phyloP scores from a whole-genome alignment of 1,140 invertebrate genomes.

The Drosophila leontia region DNA sequence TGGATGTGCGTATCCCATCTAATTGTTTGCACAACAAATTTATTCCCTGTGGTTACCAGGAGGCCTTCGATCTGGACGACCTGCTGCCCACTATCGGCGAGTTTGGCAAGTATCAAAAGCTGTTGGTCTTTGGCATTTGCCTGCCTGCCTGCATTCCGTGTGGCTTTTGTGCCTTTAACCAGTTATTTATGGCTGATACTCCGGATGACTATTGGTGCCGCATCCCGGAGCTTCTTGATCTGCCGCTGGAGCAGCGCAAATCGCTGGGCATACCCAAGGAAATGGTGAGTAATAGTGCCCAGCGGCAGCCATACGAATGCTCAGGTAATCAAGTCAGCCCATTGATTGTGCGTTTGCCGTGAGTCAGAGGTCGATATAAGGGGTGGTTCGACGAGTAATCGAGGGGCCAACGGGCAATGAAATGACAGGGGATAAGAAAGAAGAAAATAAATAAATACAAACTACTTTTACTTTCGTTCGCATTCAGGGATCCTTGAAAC shows the following conservation, averaged over 20 bases:
- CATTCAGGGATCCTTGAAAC: neutral
- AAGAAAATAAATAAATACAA: neutral
- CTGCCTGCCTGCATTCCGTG: slow-evolving; percentile 94
- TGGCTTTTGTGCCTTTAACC: slow-evolving; percentile 95
- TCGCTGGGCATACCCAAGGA: slow-evolving; percentile 88
- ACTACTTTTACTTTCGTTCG: too few relatives aligned
- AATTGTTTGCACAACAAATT: neutral
- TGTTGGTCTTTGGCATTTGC: slow-evolving; percentile 94
- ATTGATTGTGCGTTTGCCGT: slow-evolving; percentile 52
- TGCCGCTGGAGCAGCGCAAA: slow-evolving; percentile 87
- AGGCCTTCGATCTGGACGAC: slow-evolving; percentile 92
- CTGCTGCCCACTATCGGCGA: slow-evolving; percentile 93
- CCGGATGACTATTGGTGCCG: slow-evolving; percentile 92
- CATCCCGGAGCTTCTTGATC: slow-evolving; percentile 88
- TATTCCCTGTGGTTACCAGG: slow-evolving; percentile 72
- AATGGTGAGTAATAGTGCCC: slow-evolving; percentile 59
- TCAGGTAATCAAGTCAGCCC: slow-evolving; percentile 42
- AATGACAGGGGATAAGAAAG: neutral
- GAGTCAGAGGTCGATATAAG: slow-evolving; percentile 46
- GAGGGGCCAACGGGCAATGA: neutral
- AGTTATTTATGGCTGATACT: slow-evolving; percentile 93
- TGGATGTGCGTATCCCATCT: slow-evolving; percentile 49
- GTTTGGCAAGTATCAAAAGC: slow-evolving; percentile 94
- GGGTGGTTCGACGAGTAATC: slow-evolving; percentile 39
- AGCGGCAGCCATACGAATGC: slow-evolving; percentile 55